Base-by-base conservation (phyloP, 2,113 vertebrate species). In the Heloderma charlesbogerti region DNA sequence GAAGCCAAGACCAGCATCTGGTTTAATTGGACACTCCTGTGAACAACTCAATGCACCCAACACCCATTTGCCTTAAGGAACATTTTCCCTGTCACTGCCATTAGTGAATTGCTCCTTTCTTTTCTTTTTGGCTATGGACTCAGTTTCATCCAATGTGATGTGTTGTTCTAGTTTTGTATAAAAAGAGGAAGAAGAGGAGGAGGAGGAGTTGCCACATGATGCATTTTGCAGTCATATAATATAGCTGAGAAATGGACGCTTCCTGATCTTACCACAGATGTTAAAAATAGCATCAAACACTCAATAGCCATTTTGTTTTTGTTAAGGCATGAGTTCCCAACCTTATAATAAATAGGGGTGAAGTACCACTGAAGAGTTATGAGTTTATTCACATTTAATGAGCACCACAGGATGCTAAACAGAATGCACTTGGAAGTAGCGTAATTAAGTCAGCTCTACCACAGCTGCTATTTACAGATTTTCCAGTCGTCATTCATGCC, bases 191-290 rank as follows among this genome's bases (percentile, higher is more conserved):
- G 79, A 78, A 67, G 66, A 89, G 93, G 75, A 40, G 57, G 85
- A 22, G 1, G 48, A 18, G 57, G 3, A 13, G 57, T 15, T 3
- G 57, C 57, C 57, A 12, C 57, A 60, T 60, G 57, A 60, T 13
- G 18, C 16, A 60, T 60, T 18, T 60, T 60, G 57, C 60, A 63
- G 16, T 63, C 60, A 40, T 4, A 45, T 1, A 20, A 63, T 51
- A 91, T 51, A 1, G 1, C 34, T 81, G 74, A 88, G 92, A 91
- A 91, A 54, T 1, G 16, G 84, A 78, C 43, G 67, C 57, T 86
- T 92, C 89, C 92, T 79, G 16, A 84, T 89, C 72, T 67, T 86
- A 88, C 69, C 89, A 60, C 25, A 84, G 29, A 27, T 27, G 6
- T 69, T 45, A 7, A 69, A 69, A 48, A 85, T 69, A 31, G 43